Evolutionary conservation across 2,888 invertebrate species (phyloP).

Genomic region (Andrena trimmerana): DNA sequence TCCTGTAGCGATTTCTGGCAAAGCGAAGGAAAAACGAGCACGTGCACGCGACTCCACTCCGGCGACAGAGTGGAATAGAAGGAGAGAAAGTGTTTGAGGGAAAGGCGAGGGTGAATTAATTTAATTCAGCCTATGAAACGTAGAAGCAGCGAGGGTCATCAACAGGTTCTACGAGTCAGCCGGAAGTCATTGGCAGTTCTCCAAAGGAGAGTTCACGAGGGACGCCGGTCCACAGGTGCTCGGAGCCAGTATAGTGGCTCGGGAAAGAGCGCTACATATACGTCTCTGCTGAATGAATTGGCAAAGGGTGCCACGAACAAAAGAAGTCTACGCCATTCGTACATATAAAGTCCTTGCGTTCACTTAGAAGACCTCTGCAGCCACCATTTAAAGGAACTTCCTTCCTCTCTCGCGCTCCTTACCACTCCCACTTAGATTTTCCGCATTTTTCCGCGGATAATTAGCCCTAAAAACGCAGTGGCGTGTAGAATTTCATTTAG

Average conservation of each 20-base stretch:
- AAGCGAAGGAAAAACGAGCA: too few relatives aligned
- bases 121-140: slow-evolving; percentile 50
- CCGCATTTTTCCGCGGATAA: slow-evolving; percentile 6
- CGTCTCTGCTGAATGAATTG: slow-evolving; percentile 52
- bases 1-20: not conserved
- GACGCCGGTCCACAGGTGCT: slow-evolving; percentile 68
- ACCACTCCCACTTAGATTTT: slow-evolving; percentile 6
- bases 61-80: not conserved
- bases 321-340: slow-evolving; percentile 46
- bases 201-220: slow-evolving; percentile 70
- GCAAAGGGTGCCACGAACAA: slow-evolving; percentile 54
- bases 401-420: slow-evolving; percentile 5
- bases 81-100: not conserved
- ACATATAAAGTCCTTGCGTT: slow-evolving; percentile 32
- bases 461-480: not conserved
- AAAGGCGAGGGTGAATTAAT: slow-evolving; percentile 36
- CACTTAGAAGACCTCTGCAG: slow-evolving; percentile 15
- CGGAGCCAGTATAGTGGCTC: slow-evolving; percentile 55
- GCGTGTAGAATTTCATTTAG: not conserved
- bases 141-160: slow-evolving; percentile 70
- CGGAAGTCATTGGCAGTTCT: slow-evolving; percentile 78
- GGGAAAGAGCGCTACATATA: slow-evolving; percentile 53
- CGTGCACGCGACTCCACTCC: too few relatives aligned
- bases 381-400: slow-evolving; percentile 32
- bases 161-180: slow-evolving; percentile 77